These are phyloP conservation scores for Chrysochloris asiatica DNA, from an alignment of 2,113 vertebrate genomes.

Conservation along the genomic window DNA sequence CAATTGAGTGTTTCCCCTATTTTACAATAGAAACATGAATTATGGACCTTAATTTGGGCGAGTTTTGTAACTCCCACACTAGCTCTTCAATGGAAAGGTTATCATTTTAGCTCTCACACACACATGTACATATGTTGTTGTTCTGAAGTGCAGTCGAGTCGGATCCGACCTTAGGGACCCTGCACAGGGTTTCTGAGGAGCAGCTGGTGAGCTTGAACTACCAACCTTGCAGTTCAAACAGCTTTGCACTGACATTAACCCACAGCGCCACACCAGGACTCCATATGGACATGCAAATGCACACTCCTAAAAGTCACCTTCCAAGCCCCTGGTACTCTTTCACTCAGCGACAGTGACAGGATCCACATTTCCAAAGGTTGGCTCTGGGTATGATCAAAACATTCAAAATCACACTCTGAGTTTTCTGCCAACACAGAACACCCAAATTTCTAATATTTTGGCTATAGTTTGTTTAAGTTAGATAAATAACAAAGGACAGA, in stretches of 20 bases:
- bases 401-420: not conserved
- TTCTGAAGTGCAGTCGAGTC: too few species aligned
- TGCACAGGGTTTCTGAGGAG: too few species aligned
- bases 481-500: conserved; percentile 34
- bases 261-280: not conserved
- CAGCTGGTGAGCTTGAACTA: too few species aligned
- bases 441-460: not conserved
- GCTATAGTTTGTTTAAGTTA: conserved; percentile 15
- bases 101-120: not conserved
- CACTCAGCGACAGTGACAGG: not conserved
- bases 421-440: not conserved
- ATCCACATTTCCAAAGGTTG: not conserved
- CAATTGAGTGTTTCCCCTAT: not conserved
- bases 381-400: not conserved
- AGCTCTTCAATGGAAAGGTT: not conserved
- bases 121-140: not conserved
- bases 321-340: not conserved
- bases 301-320: not conserved
- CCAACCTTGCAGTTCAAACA: too few species aligned
- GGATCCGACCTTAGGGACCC: too few species aligned
- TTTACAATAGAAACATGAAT: not conserved
- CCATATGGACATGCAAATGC: accelerated
- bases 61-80: not conserved
- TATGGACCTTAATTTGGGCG: not conserved
- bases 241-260: too few species aligned